These are phyloP conservation scores for Punctoribates punctum DNA, from an alignment of 2,888 invertebrate species.

Conservation along the genomic window DNA sequence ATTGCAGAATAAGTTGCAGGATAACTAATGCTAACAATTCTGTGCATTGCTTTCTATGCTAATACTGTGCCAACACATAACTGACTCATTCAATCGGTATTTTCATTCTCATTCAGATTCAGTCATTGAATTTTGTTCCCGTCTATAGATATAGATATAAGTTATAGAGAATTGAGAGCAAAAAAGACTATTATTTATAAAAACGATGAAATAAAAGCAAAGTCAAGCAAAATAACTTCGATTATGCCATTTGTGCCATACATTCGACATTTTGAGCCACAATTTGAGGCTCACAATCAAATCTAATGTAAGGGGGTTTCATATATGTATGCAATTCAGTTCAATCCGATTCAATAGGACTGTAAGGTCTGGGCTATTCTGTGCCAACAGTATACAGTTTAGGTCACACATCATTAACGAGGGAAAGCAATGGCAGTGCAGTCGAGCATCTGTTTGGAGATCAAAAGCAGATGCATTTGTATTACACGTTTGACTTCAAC, in stretches of 20 bases:
- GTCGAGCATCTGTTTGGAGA: slow-evolving; percentile 33
- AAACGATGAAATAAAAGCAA: slow-evolving; percentile 34
- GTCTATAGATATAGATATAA: slow-evolving; percentile 31
- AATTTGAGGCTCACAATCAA: background rate
- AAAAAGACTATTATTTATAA: slow-evolving; percentile 36
- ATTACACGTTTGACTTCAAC: slow-evolving; percentile 22
- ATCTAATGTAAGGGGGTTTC: background rate
- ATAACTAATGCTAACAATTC: background rate
- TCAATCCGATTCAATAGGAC: background rate
- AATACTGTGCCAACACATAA: slow-evolving; percentile 28
- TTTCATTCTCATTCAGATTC: slow-evolving; percentile 28
- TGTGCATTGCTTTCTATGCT: slow-evolving; percentile 20
- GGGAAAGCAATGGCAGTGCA: background rate
- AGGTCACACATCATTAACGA: slow-evolving; percentile 39
- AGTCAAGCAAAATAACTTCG: slow-evolving; percentile 17
- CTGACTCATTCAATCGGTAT: slow-evolving; percentile 38
- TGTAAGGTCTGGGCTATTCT: slow-evolving; percentile 1
- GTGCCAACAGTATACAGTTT: background rate
- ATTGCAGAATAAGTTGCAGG: slow-evolving; percentile 9
- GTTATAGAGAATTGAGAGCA: background rate
- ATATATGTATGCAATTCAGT: background rate
- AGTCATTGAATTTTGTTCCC: slow-evolving; percentile 24
- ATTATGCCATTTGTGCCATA: background rate
- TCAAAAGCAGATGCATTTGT: slow-evolving; percentile 36
- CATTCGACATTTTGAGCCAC: background rate